Evolutionary conservation across 2,797 vertebrate species (phyloP), one percentile per base, ranked within the genome.

Genomic region (Sciurus vulgaris): DNA sequence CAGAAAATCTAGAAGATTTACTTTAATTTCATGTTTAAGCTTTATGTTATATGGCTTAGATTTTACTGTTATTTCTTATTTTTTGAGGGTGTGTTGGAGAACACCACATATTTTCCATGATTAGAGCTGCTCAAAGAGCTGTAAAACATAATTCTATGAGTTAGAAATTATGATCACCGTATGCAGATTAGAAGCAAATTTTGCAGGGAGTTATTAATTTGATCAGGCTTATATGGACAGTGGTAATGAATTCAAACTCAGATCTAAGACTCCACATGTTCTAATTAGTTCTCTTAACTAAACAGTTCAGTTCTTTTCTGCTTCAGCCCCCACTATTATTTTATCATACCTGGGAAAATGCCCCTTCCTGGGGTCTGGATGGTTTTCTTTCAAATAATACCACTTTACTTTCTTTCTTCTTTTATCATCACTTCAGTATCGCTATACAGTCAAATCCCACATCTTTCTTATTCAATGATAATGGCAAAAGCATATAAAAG

Each of bases 21-120:
- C 35, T 76, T 63, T 54, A 67, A 65, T 92, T 70, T 87, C 10
- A 89, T 65, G 63, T 73, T 70, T 77, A 84, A 15, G 38, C 35
- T 95, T 87, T 77, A 49, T 35, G 24, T 51, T 44, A 72, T 11
- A 70, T 54, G 30, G 35, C n/a, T 95, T 92, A 72, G 44, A 93
- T 85, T 38, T 94, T 85, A 81, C 59, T 61, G 24, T 26, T 82
- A 83, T 88, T 73, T 67, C 89, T 77, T 77, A 47, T 18, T 79
- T 56, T 76, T 54, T 30, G 14, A n/a, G 9, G 72, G 1, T 7
- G 2, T 44, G 28, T 33, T 94, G 41, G n/a, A 92, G 30, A 94
- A 82, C 10, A 59, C 33, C 30, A 79, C 30, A 86, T 73, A 67
- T 26, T 49, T 92, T 86, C 26, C 26, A 86, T 74, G 24, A 95